Evolutionary conservation across 2,888 invertebrate genomes (phyloP), one percentile per base, ranked within the genome.

Genomic region (Pristionchus mayeri): DNA sequence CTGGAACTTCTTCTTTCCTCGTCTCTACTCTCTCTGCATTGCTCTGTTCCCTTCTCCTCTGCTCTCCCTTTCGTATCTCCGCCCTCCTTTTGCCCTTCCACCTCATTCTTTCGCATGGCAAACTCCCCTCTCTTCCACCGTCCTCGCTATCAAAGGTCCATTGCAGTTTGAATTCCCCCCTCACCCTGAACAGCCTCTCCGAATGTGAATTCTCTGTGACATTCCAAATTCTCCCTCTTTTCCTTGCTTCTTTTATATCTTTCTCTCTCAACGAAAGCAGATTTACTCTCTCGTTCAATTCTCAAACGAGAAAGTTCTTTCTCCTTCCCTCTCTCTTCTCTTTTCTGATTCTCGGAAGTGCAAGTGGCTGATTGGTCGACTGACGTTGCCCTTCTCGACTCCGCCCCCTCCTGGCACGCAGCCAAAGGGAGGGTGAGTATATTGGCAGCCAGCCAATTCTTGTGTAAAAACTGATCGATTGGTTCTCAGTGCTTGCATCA

Each of bases 291-390:
- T 63, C 71, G 7, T 24, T 34, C 37, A 30, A 34, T 71, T 71
- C 71, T 37, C 37, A 44, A 71, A 71, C 40, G 71, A 71, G 71
- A 71, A 71, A 71, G 71, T 71, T 71, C 71, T 71, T 40, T 71
- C 21, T 18, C 30, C 76, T 78, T 50, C 76, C 27, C 40, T 48
- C 18, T 27, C 48, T 78, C 30, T 50, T 44, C 48, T 78, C 76
- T 78, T 21, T 48, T 50, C 48, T 78, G 76, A 78, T 48, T 50
- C 48, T 50, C 30, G 76, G 50, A 78, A 50, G 76, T 50, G 50
- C 48, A 52, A 78, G 76, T 78, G 18, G 48, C 50, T 78, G 48
- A 50, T 78, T 57, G 80, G 52, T 80, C 40, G 80, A 57, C 37
- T n/a, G 71, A 44, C 37, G 71, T 71, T 40, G 40, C 24, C 71